phyloP scores from a whole-genome alignment of 2,888 invertebrate species.

The Lasiommata megera region DNA sequence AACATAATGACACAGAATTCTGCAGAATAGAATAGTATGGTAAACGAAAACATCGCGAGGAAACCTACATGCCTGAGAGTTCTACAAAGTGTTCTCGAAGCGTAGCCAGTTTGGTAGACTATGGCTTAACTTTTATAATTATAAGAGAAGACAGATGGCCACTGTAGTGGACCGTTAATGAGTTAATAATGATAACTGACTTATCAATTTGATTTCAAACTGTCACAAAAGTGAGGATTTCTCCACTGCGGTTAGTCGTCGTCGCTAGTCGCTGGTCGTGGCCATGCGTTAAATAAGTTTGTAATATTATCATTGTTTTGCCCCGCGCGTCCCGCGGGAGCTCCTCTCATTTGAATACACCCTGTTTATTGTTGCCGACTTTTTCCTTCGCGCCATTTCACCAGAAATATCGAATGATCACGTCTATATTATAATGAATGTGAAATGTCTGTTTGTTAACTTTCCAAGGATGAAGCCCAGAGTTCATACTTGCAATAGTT shows the following conservation, averaged over 20 bases:
- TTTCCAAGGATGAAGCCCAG: background rate
- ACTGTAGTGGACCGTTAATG: too few relatives aligned
- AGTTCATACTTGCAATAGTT: too few relatives aligned
- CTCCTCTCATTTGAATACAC: slow-evolving; percentile 72
- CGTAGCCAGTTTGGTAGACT: too few relatives aligned
- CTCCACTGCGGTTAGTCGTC: too few relatives aligned
- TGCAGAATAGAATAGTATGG: too few relatives aligned
- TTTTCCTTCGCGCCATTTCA: slow-evolving; percentile 54
- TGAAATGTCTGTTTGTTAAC: background rate
- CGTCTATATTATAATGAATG: background rate
- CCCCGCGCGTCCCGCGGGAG: slow-evolving; percentile 49
- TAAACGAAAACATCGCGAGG: too few relatives aligned
- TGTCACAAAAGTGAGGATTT: background rate
- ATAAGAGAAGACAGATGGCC: too few relatives aligned
- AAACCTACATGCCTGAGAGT: too few relatives aligned
- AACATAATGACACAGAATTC: slow-evolving; percentile 15
- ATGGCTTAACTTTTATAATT: too few relatives aligned
- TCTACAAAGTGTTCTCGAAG: too few relatives aligned
- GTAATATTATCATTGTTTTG: slow-evolving; percentile 77
- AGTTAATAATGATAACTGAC: too few relatives aligned
- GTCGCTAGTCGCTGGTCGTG: slow-evolving; percentile 39
- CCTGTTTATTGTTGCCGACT: slow-evolving; percentile 68
- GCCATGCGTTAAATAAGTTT: slow-evolving; percentile 68
- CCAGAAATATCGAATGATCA: slow-evolving; percentile 64
- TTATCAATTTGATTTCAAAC: background rate